These are phyloP conservation scores for Tetramorium alpestre DNA, from an alignment of 1,140 invertebrate genomes.

Conservation along the genomic window DNA sequence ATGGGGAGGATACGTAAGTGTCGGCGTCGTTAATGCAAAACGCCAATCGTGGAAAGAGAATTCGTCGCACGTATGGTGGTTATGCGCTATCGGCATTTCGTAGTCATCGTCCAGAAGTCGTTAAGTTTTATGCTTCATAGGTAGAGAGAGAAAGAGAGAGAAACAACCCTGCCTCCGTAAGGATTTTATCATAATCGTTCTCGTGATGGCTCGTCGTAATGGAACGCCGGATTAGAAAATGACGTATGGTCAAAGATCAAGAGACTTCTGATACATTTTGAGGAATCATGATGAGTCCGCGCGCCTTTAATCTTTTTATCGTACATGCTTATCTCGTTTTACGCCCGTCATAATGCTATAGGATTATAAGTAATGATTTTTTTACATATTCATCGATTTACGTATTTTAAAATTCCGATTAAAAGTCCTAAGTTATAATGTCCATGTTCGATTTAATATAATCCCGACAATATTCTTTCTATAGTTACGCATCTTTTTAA, in stretches of 20 bases:
- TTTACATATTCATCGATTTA: background rate
- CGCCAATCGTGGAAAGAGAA: slow-evolving; percentile 28
- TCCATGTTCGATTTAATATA: background rate
- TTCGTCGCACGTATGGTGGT: slow-evolving; percentile 39
- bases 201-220: slow-evolving; percentile 41
- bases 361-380: background rate
- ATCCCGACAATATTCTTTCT: background rate
- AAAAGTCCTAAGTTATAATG: background rate
- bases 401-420: background rate
- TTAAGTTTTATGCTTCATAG: slow-evolving; percentile 56
- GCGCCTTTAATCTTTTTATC: background rate
- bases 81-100: slow-evolving; percentile 41
- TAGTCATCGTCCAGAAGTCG: slow-evolving; percentile 31
- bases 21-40: slow-evolving; percentile 25
- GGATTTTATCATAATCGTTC: slow-evolving; percentile 59
- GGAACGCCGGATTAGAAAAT: slow-evolving; percentile 51
- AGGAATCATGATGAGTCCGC: background rate
- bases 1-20: background rate
- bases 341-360: background rate
- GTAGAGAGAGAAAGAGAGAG: background rate
- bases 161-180: background rate
- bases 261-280: background rate
- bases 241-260: slow-evolving; percentile 22
- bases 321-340: background rate
- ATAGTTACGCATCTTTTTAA: background rate